Base-by-base conservation (phyloP, 2,113 vertebrate genomes). In the Alethe diademata region DNA sequence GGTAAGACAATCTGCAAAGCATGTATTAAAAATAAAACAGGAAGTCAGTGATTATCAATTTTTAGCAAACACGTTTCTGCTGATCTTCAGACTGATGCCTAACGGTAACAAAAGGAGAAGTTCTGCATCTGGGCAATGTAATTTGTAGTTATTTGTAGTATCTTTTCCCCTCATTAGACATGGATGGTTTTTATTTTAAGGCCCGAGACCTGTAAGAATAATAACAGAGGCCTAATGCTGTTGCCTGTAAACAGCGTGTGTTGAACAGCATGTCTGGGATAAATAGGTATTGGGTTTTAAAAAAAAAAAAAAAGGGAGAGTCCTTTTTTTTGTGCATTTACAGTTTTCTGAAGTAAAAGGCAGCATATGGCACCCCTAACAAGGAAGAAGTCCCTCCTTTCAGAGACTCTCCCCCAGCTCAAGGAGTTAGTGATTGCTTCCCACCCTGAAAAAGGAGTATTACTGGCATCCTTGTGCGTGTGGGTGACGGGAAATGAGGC, bases 11-110 rank as follows among this genome's bases (percentile, higher is more conserved):
- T 86, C 75, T 92, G 88, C 75, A 88, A 67, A 86, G 64, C 51
- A 8, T 51, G 45, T 78, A 80, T 90, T 93, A 86, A 93, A 91
- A 91, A 86, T 70, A 72, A 93, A 92, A 48, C 79, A 67, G 92
- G 80, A 95, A 95, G 67, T 74, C 85, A 29, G 75, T 58, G 82
- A 76, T 96, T 80, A 90, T 66, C 76, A 93, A 29, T 94, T 92
- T 92, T 88, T 88, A 74, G 92, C 88, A 86, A 92, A 94, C 9
- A 16, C 8, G 1, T 92, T 83, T 90, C 93, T 95, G 45, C 61
- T 4, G 0, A 33, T 95, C 64, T 92, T 78, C 79, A 84, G 60
- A 26, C 51, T 67, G 51, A 33, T 83, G 78, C 56, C 36, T 86
- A 5, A 74, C 8, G 19, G 48, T 80, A 90, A 88, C 43, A 64